These are phyloP conservation scores for Acanthornis magna DNA, from an alignment of 2,797 vertebrate genomes.

Conservation along the genomic window DNA sequence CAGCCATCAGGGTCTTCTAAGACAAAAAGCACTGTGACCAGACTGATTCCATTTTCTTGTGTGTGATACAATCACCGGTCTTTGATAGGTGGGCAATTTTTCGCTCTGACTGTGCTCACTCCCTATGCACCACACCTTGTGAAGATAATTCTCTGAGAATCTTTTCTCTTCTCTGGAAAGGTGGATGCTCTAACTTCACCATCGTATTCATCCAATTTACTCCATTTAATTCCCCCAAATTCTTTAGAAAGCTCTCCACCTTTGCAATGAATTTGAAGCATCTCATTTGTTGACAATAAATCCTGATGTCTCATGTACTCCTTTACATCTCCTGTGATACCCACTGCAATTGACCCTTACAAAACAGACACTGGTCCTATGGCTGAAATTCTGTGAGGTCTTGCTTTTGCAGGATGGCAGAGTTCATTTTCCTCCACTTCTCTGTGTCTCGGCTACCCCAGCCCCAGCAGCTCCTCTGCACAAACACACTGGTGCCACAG, in stretches of 20 bases:
- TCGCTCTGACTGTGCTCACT: not conserved
- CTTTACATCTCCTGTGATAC: not conserved
- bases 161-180: not conserved
- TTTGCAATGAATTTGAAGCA: not conserved
- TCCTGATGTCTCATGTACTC: not conserved
- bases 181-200: not conserved
- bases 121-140: not conserved
- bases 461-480: not conserved
- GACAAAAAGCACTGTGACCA: not conserved
- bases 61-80: not conserved
- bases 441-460: not conserved
- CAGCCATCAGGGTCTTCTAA: not conserved
- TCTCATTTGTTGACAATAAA: not conserved
- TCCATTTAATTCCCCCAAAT: not conserved
- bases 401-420: not conserved
- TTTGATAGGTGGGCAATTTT: not conserved
- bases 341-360: not conserved
- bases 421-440: not conserved
- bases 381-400: not conserved
- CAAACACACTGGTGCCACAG: not conserved
- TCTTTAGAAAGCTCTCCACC: not conserved
- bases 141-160: not conserved
- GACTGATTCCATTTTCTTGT: not conserved
- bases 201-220: not conserved
- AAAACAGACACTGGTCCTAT: not conserved